Evolutionary conservation across 2,888 invertebrate species (phyloP).

Genomic region (Drosophila peninsularis): DNA sequence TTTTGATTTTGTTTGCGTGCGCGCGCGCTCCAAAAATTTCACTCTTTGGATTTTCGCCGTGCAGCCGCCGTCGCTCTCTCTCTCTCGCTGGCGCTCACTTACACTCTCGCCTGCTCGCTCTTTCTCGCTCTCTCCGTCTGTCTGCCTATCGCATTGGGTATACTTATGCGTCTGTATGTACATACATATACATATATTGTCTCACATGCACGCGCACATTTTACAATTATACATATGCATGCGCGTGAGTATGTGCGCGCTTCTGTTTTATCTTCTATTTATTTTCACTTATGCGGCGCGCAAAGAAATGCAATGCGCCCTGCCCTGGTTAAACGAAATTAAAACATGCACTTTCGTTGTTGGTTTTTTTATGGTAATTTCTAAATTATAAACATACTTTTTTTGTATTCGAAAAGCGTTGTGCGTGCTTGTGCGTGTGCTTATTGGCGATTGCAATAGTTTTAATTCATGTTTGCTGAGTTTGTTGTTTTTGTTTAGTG

Average conservation of each 20-base stretch:
- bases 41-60: conserved; percentile 24
- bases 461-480: conserved; percentile 43
- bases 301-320: conserved; percentile 64
- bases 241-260: conserved; percentile 23
- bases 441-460: conserved; percentile 11
- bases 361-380: background rate
- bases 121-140: conserved; percentile 14
- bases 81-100: conserved; percentile 27
- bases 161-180: conserved; percentile 27
- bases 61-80: conserved; percentile 9
- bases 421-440: conserved; percentile 30
- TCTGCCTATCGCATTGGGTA: conserved; percentile 39
- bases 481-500: conserved; percentile 41
- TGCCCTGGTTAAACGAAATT: conserved; percentile 22
- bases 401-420: conserved; percentile 33
- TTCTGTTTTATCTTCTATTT: conserved; percentile 72
- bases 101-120: conserved; percentile 24
- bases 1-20: conserved; percentile 64
- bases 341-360: conserved; percentile 49
- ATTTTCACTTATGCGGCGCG: conserved; percentile 74
- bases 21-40: conserved; percentile 48
- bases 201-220: conserved; percentile 34
- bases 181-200: no score
- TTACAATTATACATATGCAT: conserved; percentile 28
- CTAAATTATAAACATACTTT: conserved; percentile 53